These are phyloP conservation scores for Gymnocheta viridis DNA, from an alignment of 2,888 invertebrate genomes.

Conservation along the genomic window DNA sequence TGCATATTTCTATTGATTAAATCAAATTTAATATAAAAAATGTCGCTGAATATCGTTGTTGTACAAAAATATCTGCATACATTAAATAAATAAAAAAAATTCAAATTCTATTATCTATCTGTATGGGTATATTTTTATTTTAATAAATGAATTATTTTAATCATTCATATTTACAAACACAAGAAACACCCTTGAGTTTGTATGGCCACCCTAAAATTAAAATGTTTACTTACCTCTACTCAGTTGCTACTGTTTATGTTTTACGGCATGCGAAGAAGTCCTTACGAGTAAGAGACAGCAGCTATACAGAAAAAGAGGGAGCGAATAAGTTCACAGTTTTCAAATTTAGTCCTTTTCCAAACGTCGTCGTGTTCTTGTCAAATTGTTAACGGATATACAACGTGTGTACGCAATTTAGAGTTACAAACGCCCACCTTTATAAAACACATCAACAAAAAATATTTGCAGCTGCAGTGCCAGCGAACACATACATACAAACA, in stretches of 20 bases:
- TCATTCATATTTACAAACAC: neutral
- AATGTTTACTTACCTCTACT: constrained; percentile 54
- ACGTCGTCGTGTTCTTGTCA: constrained; percentile 78
- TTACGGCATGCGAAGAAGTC: constrained; percentile 64
- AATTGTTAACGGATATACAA: constrained; percentile 66
- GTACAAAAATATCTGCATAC: too few species aligned
- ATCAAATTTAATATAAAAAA: too few species aligned
- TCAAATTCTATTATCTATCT: too few species aligned
- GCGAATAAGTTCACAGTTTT: constrained; percentile 70
- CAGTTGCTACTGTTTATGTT: constrained; percentile 49
- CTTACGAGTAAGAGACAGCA: constrained; percentile 66
- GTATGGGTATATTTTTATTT: too few species aligned
- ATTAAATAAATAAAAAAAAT: too few species aligned
- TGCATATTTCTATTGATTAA: too few species aligned
- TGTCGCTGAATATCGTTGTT: too few species aligned
- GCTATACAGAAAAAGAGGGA: constrained; percentile 66
- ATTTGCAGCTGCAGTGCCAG: constrained; percentile 36
- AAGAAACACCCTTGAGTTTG: neutral
- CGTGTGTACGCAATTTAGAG: constrained; percentile 53
- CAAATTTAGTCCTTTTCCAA: constrained; percentile 79
- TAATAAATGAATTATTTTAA: too few species aligned
- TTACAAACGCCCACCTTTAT: constrained; percentile 60
- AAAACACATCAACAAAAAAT: constrained; percentile 13
- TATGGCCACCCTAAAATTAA: constrained; percentile 1
- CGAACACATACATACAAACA: too few species aligned